These are phyloP conservation scores for Halocynthia aurantium DNA, from an alignment of 23 tunicate species.

Conservation along the genomic window DNA sequence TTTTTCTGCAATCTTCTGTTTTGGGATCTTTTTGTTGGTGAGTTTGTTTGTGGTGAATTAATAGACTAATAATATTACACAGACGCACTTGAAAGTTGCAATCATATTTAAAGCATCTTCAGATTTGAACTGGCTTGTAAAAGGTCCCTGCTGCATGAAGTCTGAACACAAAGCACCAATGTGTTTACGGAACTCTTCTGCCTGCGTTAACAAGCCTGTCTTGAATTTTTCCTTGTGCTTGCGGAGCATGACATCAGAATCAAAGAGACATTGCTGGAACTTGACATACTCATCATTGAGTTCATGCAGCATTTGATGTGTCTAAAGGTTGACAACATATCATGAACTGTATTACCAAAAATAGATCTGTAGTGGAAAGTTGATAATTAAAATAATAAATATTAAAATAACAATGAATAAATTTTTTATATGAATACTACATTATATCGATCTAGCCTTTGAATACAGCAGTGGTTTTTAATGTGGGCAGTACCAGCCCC, in stretches of 20 bases:
- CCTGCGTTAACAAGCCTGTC: conserved; percentile 77
- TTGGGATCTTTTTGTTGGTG: no score
- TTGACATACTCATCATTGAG: conserved; percentile 74
- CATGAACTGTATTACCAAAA: background rate
- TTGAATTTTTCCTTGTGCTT: conserved; percentile 95
- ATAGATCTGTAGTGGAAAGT: background rate
- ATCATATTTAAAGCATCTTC: conserved; percentile 62
- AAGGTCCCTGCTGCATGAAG: conserved; percentile 84
- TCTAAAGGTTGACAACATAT: background rate
- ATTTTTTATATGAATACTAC: no score
- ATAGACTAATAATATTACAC: no score
- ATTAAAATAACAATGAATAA: background rate
- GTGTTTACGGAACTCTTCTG: conserved; percentile 89
- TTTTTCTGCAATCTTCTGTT: no score
- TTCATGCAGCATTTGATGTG: conserved; percentile 36
- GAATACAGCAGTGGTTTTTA: no score
- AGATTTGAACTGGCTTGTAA: conserved; percentile 50
- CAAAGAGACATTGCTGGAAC: conserved; percentile 79
- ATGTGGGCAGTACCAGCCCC: no score
- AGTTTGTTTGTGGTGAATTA: no score
- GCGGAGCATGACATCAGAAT: conserved; percentile 74
- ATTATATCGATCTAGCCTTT: no score
- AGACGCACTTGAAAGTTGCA: conserved; percentile 64
- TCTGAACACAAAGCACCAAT: conserved; percentile 63
- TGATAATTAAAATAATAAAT: background rate